Conservation (phyloP, 2,888 invertebrate species). For the Heliconius ismenius region DNA sequence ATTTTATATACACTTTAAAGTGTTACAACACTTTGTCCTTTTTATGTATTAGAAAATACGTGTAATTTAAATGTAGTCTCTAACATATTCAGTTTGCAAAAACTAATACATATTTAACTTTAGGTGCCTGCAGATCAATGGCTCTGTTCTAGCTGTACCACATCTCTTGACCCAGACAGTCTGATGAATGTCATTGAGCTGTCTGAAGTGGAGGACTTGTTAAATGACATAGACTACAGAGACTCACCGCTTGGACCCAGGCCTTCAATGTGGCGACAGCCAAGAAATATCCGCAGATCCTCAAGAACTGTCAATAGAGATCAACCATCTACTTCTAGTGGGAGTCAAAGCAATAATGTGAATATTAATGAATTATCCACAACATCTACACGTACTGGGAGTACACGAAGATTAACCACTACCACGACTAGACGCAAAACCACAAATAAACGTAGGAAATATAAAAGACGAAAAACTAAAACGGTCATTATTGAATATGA, state of each 20-base stretch:
- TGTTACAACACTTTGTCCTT: too few relatives aligned
- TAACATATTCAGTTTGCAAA: background rate
- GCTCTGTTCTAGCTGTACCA: conserved; percentile 89
- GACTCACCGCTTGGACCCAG: conserved; percentile 56
- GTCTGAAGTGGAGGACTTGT: conserved; percentile 70
- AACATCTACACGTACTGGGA: conserved; percentile 47
- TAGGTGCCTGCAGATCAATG: conserved; percentile 91
- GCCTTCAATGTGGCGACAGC: conserved; percentile 47
- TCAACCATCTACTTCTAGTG: conserved; percentile 60
- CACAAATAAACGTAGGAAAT: conserved; percentile 56
- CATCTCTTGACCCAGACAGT: conserved; percentile 33
- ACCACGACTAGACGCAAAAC: conserved; percentile 46
- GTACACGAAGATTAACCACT: conserved; percentile 39
- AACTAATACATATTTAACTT: conserved; percentile 40
- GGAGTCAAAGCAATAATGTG: conserved; percentile 44
- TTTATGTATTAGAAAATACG: too few relatives aligned
- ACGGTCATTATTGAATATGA: conserved; percentile 86
- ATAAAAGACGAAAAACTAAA: conserved; percentile 71
- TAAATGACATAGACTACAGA: conserved; percentile 64
- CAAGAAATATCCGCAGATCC: conserved; percentile 49
- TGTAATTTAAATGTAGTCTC: background rate
- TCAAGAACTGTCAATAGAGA: conserved; percentile 47
- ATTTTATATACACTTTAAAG: too few relatives aligned
- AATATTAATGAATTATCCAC: conserved; percentile 48
- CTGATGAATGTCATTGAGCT: conserved; percentile 57